Percentiles rank a stretch among this genome's conserved stretches.
phyloP scores from a whole-genome alignment of 2,888 invertebrate genomes.

The Epistrophella euchroma region DNA sequence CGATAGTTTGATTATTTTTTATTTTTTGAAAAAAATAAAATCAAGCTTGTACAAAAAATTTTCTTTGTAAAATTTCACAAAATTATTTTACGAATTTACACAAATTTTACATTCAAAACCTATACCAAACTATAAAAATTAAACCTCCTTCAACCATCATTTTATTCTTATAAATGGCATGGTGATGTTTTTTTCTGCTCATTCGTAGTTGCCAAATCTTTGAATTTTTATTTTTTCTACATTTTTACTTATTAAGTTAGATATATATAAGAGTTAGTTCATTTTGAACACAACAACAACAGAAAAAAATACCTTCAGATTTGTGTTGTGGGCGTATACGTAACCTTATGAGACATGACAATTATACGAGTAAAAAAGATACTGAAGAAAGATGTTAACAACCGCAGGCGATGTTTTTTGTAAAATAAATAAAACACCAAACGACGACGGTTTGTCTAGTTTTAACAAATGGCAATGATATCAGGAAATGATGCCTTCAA shows the following conservation, averaged over 20 bases:
- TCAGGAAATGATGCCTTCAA: slow-evolving; percentile 71
- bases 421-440: slow-evolving; percentile 27
- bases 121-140: slow-evolving; percentile 12
- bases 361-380: slow-evolving; percentile 45
- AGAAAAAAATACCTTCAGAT: neutral
- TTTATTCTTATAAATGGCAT: slow-evolving; percentile 46
- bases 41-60: no score
- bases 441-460: slow-evolving; percentile 48
- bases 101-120: slow-evolving; percentile 18
- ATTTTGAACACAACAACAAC: slow-evolving; percentile 9
- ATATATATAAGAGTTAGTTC: slow-evolving; percentile 53
- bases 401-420: slow-evolving; percentile 43
- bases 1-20: no score
- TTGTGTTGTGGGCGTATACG: slow-evolving; percentile 32
- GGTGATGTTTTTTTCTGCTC: slow-evolving; percentile 65
- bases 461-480: slow-evolving; percentile 47
- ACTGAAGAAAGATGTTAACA: slow-evolving; percentile 36
- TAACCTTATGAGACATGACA: slow-evolving; percentile 45
- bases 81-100: neutral
- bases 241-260: slow-evolving; percentile 31
- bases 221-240: slow-evolving; percentile 3
- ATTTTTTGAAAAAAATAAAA: no score
- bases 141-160: slow-evolving; percentile 18
- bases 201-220: slow-evolving; percentile 66
- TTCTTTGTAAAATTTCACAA: neutral